Evolutionary conservation across 1,140 invertebrate genomes (phyloP).

Genomic region (Sitophilus oryzae): DNA sequence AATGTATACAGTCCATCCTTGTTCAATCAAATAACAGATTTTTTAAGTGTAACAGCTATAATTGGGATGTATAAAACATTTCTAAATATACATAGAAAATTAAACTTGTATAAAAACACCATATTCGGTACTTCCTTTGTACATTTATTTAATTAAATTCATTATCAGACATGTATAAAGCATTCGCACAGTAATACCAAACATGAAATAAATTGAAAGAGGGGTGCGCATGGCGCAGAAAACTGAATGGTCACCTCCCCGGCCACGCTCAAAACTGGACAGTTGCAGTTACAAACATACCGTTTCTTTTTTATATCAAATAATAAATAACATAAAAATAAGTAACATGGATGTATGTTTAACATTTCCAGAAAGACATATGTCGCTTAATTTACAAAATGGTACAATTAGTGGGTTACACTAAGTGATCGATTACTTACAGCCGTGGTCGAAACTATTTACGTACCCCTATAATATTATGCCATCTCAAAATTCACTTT

Average conservation of each 20-base stretch:
- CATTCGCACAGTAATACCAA: constrained; percentile 53
- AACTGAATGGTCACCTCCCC: constrained; percentile 5
- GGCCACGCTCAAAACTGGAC: constrained; percentile 8
- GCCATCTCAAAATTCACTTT: too few relatives aligned
- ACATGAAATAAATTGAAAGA: constrained; percentile 45
- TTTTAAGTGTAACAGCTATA: constrained; percentile 43
- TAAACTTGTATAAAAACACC: constrained; percentile 46
- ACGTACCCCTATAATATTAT: too few relatives aligned
- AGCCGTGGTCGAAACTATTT: too few relatives aligned
- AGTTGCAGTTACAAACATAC: constrained; percentile 33
- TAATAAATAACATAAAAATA: constrained; percentile 43
- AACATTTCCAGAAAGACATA: constrained; percentile 45
- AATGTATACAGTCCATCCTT: constrained; percentile 39
- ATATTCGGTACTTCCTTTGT: constrained; percentile 50
- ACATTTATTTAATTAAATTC: constrained; percentile 51
- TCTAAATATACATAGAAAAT: constrained; percentile 44
- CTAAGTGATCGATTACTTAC: constrained; percentile 40
- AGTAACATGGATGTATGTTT: constrained; percentile 46
- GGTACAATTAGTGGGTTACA: constrained; percentile 45
- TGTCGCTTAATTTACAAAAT: constrained; percentile 46
- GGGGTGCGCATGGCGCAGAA: constrained; percentile 28
- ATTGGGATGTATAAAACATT: constrained; percentile 45
- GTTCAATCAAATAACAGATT: constrained; percentile 38
- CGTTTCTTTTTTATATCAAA: constrained; percentile 40
- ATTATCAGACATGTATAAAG: constrained; percentile 53